These are phyloP conservation scores for Catharus ustulatus DNA, from an alignment of 2,797 vertebrate genomes.

Conservation along the genomic window DNA sequence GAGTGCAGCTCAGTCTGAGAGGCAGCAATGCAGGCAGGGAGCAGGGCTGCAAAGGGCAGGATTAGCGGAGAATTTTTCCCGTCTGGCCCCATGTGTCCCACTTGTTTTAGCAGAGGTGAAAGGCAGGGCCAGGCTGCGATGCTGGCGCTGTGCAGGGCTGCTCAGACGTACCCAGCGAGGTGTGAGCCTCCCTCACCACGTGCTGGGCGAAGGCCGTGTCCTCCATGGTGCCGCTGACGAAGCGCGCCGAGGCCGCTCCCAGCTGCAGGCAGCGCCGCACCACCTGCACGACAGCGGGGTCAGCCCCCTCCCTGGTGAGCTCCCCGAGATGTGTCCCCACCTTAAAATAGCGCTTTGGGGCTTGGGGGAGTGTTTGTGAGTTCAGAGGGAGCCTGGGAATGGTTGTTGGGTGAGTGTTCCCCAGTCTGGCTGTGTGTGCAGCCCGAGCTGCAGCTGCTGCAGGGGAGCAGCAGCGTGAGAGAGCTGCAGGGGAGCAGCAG, in stretches of 20 bases:
- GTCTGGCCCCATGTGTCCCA: fast-evolving
- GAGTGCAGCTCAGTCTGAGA: not conserved
- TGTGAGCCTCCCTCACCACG: constrained; percentile 73
- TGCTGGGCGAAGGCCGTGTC: constrained; percentile 72
- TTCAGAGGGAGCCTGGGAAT: not conserved
- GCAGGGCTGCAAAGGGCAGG: not conserved
- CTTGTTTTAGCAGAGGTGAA: fast-evolving
- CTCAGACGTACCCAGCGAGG: constrained; percentile 67
- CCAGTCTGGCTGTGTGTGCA: not conserved
- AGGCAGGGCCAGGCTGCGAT: not conserved
- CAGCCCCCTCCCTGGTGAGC: not conserved
- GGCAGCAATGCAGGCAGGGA: not conserved
- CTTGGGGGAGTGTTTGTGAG: not conserved
- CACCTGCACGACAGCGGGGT: constrained; percentile 54
- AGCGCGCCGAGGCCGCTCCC: constrained; percentile 75
- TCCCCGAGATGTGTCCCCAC: not conserved
- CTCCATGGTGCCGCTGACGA: constrained; percentile 78
- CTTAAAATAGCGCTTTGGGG: not conserved
- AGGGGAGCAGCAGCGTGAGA: not conserved
- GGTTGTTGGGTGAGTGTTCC: not conserved
- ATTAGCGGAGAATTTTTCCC: fast-evolving
- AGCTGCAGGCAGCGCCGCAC: constrained; percentile 73
- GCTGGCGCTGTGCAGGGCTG: fast-evolving
- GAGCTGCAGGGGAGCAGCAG: not conserved
- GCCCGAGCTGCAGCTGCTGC: not conserved